A percentile compares a stretch with the other conserved stretches of the same genome.
Evolutionary conservation across 2,888 invertebrate species (phyloP).

Genomic region (Therioaphis trifolii): DNA sequence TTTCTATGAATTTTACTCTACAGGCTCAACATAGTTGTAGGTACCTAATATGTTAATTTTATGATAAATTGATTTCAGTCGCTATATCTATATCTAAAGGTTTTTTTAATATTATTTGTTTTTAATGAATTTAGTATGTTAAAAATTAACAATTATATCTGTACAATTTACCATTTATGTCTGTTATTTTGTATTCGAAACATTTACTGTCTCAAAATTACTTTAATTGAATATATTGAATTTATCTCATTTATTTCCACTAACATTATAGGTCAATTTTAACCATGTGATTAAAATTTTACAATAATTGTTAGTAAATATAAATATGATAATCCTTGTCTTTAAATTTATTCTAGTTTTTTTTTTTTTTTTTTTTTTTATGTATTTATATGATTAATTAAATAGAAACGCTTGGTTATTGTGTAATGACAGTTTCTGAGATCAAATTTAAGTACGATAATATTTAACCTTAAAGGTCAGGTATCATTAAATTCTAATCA

Average conservation of each 20-base stretch:
- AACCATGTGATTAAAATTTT: slow-evolving; percentile 27
- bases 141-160: not conserved
- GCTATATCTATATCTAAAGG: no score
- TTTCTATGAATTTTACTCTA: not conserved
- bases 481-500: slow-evolving; percentile 46
- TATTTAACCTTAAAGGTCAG: slow-evolving; percentile 32
- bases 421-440: slow-evolving; percentile 41
- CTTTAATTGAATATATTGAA: not conserved
- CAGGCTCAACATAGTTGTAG: no score
- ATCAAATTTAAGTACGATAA: slow-evolving; percentile 33
- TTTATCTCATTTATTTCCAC: slow-evolving; percentile 7
- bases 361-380: slow-evolving; percentile 16
- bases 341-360: slow-evolving; percentile 20
- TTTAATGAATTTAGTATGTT: not conserved
- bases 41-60: not conserved
- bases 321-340: slow-evolving; percentile 14
- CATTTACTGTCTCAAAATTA: not conserved
- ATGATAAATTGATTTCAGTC: not conserved
- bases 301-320: slow-evolving; percentile 31
- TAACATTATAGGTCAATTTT: slow-evolving; percentile 30
- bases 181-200: not conserved
- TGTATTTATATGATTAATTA: slow-evolving; percentile 31
- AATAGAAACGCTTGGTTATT: slow-evolving; percentile 24
- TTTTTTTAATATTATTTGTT: not conserved
- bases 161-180: not conserved